Conservation (phyloP, 2,888 invertebrate species). For the Eucera pruinosa region DNA sequence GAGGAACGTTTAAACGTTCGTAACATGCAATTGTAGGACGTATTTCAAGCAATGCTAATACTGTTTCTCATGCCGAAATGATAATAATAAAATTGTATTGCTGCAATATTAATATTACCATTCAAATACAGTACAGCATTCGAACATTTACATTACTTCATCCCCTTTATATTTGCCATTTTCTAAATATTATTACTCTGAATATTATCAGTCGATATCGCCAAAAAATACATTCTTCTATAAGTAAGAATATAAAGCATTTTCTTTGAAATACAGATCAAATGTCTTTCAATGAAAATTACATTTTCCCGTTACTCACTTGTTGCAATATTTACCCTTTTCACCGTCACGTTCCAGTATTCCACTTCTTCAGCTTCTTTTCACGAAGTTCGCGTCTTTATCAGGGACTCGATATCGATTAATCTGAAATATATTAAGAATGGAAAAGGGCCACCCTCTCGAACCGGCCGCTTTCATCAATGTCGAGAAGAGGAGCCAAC, state of each 20-base stretch:
- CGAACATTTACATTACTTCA: neutral
- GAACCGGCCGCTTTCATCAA: conserved; percentile 27
- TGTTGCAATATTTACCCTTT: neutral
- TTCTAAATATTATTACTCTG: too few relatives aligned
- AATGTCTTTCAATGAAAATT: too few relatives aligned
- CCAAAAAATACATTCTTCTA: too few relatives aligned
- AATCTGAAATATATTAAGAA: conserved; percentile 34
- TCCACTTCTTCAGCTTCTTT: neutral
- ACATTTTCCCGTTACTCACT: neutral
- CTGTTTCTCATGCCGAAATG: neutral
- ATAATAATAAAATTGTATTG: neutral
- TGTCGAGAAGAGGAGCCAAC: neutral
- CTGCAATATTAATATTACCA: neutral
- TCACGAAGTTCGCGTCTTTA: conserved; percentile 8
- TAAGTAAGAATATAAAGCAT: too few relatives aligned
- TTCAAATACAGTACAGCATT: neutral
- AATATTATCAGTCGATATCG: too few relatives aligned
- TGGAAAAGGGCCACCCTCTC: conserved; percentile 11
- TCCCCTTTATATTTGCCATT: neutral
- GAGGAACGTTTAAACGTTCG: neutral
- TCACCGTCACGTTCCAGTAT: neutral
- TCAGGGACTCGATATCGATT: conserved; percentile 37
- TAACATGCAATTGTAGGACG: neutral
- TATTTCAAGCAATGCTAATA: neutral
- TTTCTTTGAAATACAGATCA: too few relatives aligned